phyloP scores from a whole-genome alignment of 2,113 vertebrate species.

The Rhagologus leucostigma region DNA sequence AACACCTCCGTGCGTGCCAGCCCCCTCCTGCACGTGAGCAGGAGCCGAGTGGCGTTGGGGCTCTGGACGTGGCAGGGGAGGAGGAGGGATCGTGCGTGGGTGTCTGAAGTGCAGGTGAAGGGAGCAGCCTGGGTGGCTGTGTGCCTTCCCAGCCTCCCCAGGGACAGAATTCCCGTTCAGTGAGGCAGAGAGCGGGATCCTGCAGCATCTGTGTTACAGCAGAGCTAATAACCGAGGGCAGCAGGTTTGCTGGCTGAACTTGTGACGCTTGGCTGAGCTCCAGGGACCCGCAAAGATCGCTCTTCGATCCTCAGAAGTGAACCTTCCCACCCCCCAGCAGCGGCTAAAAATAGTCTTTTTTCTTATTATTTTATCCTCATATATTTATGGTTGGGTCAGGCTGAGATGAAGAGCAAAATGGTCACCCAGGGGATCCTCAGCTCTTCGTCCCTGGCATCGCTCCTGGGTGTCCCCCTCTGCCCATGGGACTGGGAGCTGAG shows the following conservation, averaged over 20 bases:
- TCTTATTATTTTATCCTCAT: neutral
- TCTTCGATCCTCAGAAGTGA: neutral
- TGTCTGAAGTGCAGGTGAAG: neutral
- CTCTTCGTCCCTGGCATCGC: rapidly evolving
- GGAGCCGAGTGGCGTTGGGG: rapidly evolving
- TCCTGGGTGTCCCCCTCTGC: neutral
- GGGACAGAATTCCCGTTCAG: neutral
- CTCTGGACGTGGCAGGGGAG: neutral
- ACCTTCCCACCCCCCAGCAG: neutral
- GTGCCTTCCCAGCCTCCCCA: neutral
- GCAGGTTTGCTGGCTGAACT: neutral
- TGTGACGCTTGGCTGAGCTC: neutral
- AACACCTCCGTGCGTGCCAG: neutral
- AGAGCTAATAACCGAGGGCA: neutral
- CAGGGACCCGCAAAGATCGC: rapidly evolving
- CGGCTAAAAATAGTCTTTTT: neutral
- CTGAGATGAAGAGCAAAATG: neutral
- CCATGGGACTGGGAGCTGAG: neutral
- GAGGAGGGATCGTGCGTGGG: rapidly evolving
- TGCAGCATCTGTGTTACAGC: neutral
- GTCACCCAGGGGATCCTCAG: neutral
- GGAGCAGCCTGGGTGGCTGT: neutral
- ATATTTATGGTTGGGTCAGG: neutral
- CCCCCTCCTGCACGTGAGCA: neutral
- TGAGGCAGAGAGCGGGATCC: neutral